phyloP scores from a whole-genome alignment of 2,888 invertebrate genomes.

The Agrochola lota region DNA sequence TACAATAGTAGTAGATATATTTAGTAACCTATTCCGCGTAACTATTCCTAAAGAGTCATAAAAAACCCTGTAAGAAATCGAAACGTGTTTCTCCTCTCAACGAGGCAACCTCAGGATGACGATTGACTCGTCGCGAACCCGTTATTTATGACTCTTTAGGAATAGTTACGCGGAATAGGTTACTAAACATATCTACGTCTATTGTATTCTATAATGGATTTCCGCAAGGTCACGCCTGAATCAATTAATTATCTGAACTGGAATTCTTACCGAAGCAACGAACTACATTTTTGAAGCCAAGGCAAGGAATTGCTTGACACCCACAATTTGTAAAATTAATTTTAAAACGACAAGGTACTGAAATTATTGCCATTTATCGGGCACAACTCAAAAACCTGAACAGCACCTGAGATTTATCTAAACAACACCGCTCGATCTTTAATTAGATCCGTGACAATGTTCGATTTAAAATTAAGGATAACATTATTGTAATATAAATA shows the following conservation, averaged over 20 bases:
- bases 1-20: too few relatives aligned
- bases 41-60: too few relatives aligned
- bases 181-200: too few relatives aligned
- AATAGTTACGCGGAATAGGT: too few relatives aligned
- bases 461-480: neutral
- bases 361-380: neutral
- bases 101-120: too few relatives aligned
- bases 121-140: too few relatives aligned
- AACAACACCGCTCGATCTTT: neutral
- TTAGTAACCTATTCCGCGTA: too few relatives aligned
- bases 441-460: neutral
- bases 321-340: slow-evolving; percentile 10
- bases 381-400: slow-evolving; percentile 2
- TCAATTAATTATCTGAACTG: neutral
- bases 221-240: too few relatives aligned
- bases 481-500: slow-evolving; percentile 30
- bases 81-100: too few relatives aligned
- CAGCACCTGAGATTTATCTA: neutral
- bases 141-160: too few relatives aligned
- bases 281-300: slow-evolving; percentile 24
- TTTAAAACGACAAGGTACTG: neutral
- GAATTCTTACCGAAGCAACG: slow-evolving; percentile 9
- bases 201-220: too few relatives aligned
- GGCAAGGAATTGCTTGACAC: slow-evolving; percentile 35
- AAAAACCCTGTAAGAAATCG: too few relatives aligned